Percentiles rank a stretch among this genome's conserved stretches.
These are phyloP conservation scores for Aradophagus sp. DNA, from an alignment of 1,140 invertebrate species.

Conservation along the genomic window DNA sequence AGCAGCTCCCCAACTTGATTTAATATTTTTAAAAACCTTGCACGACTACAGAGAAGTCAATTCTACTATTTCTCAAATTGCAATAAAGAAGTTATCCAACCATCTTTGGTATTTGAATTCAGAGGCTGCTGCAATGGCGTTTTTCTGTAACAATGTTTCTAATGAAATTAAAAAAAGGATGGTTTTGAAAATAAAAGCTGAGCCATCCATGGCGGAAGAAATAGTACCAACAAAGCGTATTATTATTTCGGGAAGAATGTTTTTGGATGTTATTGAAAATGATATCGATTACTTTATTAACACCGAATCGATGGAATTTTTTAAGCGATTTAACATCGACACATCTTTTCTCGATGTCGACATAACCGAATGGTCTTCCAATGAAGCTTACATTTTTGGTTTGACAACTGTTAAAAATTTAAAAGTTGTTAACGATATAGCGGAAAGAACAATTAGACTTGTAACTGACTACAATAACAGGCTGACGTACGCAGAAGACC, in stretches of 20 bases:
- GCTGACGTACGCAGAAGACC: too few relatives aligned
- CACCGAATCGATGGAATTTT: conserved; percentile 36
- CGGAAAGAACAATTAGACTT: conserved; percentile 31
- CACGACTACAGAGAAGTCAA: conserved; percentile 45
- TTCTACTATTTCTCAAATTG: conserved; percentile 40
- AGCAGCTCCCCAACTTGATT: conserved; percentile 43
- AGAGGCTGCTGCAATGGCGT: conserved; percentile 34
- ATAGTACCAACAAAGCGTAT: conserved; percentile 26
- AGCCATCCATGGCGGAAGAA: conserved; percentile 28
- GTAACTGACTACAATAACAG: conserved; percentile 18
- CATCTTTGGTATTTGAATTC: conserved; percentile 54
- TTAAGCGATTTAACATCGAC: conserved; percentile 40
- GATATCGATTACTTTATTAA: conserved; percentile 55
- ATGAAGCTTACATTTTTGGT: conserved; percentile 26
- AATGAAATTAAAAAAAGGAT: conserved; percentile 46
- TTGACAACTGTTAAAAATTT: conserved; percentile 27
- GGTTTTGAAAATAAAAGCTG: conserved; percentile 27
- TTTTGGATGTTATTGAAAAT: conserved; percentile 22
- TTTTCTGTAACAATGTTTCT: conserved; percentile 48
- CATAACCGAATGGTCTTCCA: conserved; percentile 30
- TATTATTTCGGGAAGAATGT: conserved; percentile 18
- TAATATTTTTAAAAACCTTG: conserved; percentile 46
- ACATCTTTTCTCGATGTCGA: conserved; percentile 29
- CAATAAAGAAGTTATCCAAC: conserved; percentile 49
- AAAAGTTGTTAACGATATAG: conserved; percentile 30